These are phyloP conservation scores for Diacarnus erythraeanus DNA, from an alignment of 37 sponge, comb jelly and placozoan genomes.

Conservation along the genomic window DNA sequence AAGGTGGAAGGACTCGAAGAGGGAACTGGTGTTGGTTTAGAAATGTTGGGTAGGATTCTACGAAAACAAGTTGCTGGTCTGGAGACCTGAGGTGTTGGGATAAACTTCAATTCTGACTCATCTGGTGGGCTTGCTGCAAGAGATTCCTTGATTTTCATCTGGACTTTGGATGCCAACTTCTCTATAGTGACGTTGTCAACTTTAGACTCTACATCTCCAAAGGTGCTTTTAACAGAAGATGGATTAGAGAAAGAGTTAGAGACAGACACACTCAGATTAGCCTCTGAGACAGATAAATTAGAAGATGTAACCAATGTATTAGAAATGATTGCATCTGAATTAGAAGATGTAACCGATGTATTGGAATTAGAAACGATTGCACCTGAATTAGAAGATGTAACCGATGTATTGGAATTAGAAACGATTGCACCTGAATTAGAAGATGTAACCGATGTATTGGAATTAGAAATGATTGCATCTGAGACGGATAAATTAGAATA, in stretches of 20 bases:
- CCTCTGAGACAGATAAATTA: not conserved
- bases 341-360: no score
- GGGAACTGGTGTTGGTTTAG: not conserved
- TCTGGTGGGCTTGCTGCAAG: not conserved
- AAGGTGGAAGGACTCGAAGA: not conserved
- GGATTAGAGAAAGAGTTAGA: not conserved
- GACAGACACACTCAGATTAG: not conserved
- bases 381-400: not conserved
- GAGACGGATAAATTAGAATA: not conserved
- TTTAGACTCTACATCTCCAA: not conserved
- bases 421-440: not conserved
- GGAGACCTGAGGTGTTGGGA: not conserved
- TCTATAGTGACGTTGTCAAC: slow-evolving; percentile 1
- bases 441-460: no score
- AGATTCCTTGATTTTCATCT: slow-evolving; percentile 17
- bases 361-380: not conserved
- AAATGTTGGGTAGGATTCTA: not conserved
- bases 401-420: no score
- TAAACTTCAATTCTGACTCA: not conserved
- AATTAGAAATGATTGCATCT: not conserved
- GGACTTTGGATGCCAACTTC: slow-evolving; percentile 16
- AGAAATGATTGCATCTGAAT: not conserved
- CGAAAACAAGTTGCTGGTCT: not conserved
- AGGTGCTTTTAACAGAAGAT: not conserved
- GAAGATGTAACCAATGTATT: not conserved